Percentiles rank a stretch among this genome's conserved stretches.
Conservation (phyloP, 37 sponge, comb jelly and placozoan species). For the Diacarnus erythraeanus region DNA sequence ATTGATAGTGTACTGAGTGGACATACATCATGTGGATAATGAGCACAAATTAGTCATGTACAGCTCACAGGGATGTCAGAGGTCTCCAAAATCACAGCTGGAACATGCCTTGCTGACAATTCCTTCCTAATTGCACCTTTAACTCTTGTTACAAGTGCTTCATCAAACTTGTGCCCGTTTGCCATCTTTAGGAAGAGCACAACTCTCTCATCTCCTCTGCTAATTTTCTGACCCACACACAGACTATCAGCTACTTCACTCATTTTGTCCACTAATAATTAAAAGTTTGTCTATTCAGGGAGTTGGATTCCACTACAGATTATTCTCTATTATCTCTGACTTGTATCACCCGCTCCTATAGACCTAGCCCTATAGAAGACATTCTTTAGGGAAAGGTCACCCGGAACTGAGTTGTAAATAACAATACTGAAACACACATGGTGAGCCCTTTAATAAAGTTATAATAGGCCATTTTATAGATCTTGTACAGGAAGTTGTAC, state of each 20-base stretch:
- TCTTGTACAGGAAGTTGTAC: too few relatives aligned
- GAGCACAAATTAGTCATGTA: neutral
- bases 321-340: too few relatives aligned
- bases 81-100: constrained; percentile 79
- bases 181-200: constrained; percentile 94
- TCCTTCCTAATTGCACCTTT: constrained; percentile 71
- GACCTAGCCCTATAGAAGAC: too few relatives aligned
- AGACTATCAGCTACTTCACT: constrained; percentile 87
- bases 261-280: constrained; percentile 77
- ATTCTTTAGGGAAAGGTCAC: too few relatives aligned
- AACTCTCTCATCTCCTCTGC: constrained; percentile 94
- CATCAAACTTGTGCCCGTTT: constrained; percentile 64
- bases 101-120: constrained; percentile 95
- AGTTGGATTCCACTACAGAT: too few relatives aligned
- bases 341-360: too few relatives aligned
- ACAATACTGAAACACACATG: too few relatives aligned
- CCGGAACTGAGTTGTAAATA: too few relatives aligned
- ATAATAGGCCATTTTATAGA: too few relatives aligned
- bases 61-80: constrained; percentile 88
- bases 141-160: constrained; percentile 61
- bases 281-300: too few relatives aligned
- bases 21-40: neutral
- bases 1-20: constrained; percentile 86
- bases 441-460: too few relatives aligned
- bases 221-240: constrained; percentile 86